phyloP scores from a whole-genome alignment of 2,113 vertebrate genomes.

The Climacteris rufus region DNA sequence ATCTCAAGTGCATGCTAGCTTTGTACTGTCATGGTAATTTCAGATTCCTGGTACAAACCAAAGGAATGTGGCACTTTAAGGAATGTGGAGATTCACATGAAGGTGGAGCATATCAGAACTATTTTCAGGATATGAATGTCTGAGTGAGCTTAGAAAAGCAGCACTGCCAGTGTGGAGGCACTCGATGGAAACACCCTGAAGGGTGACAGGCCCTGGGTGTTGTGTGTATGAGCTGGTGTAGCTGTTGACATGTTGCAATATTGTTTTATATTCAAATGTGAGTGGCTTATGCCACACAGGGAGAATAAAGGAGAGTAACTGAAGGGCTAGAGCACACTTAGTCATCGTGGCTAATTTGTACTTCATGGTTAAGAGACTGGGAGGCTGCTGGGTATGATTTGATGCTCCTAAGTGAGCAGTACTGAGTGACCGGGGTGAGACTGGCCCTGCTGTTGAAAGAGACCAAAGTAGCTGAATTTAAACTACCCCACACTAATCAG shows the following conservation, averaged over 20 bases:
- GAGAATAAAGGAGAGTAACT: not conserved
- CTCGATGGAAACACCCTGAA: not conserved
- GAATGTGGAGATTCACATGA: not conserved
- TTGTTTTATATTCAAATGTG: not conserved
- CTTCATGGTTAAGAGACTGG: not conserved
- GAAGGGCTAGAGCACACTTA: not conserved
- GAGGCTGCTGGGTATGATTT: not conserved
- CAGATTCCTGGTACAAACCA: not conserved
- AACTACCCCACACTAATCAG: not conserved
- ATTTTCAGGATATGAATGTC: not conserved
- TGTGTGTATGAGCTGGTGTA: accelerated
- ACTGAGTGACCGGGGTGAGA: not conserved
- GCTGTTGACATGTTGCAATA: accelerated
- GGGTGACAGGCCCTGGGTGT: accelerated
- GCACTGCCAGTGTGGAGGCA: not conserved
- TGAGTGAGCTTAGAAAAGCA: not conserved
- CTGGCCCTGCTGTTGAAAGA: not conserved
- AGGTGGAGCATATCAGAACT: not conserved
- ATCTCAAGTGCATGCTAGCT: not conserved
- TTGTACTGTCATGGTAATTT: not conserved
- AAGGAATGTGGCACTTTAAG: not conserved
- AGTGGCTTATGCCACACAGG: not conserved
- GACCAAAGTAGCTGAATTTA: not conserved
- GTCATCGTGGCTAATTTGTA: not conserved
- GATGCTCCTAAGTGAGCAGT: not conserved